Percentiles rank a stretch among this genome's conserved stretches.
Evolutionary conservation across 2,888 invertebrate genomes (phyloP).

Genomic region (Cancer borealis): DNA sequence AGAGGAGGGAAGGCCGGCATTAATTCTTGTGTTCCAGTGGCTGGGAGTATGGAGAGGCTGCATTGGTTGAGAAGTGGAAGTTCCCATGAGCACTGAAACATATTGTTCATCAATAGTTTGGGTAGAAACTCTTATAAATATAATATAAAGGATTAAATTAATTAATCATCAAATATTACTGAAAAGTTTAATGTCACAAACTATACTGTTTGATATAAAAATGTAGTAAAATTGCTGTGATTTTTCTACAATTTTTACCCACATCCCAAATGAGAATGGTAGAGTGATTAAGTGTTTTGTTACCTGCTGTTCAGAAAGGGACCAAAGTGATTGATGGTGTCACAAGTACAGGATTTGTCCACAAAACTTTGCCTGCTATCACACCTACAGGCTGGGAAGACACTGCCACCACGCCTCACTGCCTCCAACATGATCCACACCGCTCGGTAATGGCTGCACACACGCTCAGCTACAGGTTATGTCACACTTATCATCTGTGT

Average conservation of each 20-base stretch:
- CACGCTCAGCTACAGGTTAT: slow-evolving; percentile 23
- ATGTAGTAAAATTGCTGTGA: not conserved
- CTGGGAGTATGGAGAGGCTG: slow-evolving; percentile 49
- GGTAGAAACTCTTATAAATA: not conserved
- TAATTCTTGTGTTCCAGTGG: slow-evolving; percentile 42
- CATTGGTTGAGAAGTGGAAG: slow-evolving; percentile 57
- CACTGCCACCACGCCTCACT: not conserved
- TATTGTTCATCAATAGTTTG: not conserved
- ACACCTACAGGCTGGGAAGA: slow-evolving; percentile 56
- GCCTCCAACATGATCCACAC: slow-evolving; percentile 57
- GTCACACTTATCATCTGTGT: not conserved
- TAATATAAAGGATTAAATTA: not conserved
- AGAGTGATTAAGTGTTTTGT: not conserved
- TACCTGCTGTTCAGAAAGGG: slow-evolving; percentile 41
- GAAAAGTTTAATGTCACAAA: not conserved
- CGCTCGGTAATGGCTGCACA: slow-evolving; percentile 59
- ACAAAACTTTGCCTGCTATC: slow-evolving; percentile 48
- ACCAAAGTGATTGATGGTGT: slow-evolving; percentile 52
- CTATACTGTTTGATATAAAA: not conserved
- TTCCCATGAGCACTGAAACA: slow-evolving; percentile 54
- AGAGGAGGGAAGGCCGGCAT: not conserved
- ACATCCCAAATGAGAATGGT: not conserved
- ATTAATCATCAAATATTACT: not conserved
- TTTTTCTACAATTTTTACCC: not conserved
- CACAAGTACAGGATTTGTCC: slow-evolving; percentile 44